These are phyloP conservation scores for Tigriopus japonicus DNA, from an alignment of 1,140 invertebrate species.

Conservation along the genomic window DNA sequence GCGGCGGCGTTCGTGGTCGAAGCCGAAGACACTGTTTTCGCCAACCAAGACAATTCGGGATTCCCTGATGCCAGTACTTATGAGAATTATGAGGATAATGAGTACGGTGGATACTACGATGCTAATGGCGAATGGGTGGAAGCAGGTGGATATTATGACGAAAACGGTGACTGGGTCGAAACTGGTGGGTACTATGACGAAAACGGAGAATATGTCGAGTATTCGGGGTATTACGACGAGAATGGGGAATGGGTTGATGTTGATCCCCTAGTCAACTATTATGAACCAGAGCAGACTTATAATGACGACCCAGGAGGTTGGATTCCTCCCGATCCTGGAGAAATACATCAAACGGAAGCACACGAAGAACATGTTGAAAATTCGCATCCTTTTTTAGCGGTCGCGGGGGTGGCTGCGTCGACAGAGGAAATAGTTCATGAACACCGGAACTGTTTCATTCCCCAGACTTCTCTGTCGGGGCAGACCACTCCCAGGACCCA, in stretches of 20 bases:
- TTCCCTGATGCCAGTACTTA: neutral
- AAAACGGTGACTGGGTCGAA: conserved; percentile 12
- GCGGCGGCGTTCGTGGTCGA: neutral
- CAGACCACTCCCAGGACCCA: conserved; percentile 8
- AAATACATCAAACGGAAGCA: neutral
- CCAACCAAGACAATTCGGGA: no score
- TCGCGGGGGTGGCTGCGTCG: conserved; percentile 6
- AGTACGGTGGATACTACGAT: conserved; percentile 8
- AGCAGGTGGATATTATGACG: conserved; percentile 10
- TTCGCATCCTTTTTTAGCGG: conserved; percentile 14
- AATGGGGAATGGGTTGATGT: conserved; percentile 12
- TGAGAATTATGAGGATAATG: conserved; percentile 4
- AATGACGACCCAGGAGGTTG: neutral
- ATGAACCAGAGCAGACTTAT: neutral
- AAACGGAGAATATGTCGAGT: conserved; percentile 12
- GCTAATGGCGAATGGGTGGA: conserved; percentile 13
- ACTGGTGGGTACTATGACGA: conserved; percentile 11
- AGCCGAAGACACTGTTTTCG: neutral
- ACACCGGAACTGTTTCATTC: neutral
- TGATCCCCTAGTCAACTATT: neutral
- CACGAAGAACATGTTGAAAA: neutral
- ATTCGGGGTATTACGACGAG: conserved; percentile 11
- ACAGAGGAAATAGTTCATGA: no score
- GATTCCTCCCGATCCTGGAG: neutral
- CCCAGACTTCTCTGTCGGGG: neutral